Evolutionary conservation across 2,888 invertebrate genomes (phyloP).

Genomic region (Dorcus hopei): DNA sequence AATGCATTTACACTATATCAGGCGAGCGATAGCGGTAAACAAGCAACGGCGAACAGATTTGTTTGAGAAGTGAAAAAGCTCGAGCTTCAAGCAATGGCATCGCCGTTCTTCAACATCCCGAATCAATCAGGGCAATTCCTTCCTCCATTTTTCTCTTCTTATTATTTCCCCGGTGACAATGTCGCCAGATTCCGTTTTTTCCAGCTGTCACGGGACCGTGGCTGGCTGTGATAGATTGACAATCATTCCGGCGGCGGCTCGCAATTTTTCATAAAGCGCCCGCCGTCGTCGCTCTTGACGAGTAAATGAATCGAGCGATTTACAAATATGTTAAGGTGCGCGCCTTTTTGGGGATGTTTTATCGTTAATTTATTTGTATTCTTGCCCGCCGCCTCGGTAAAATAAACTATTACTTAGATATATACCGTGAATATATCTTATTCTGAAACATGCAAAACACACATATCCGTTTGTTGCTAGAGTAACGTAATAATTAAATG

Average conservation of each 20-base stretch:
- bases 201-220: conserved; percentile 39
- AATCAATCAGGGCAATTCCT: conserved; percentile 45
- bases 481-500: too few species aligned
- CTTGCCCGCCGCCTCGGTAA: neutral
- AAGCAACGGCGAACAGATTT: conserved; percentile 5
- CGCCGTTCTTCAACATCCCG: conserved; percentile 17
- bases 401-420: too few species aligned
- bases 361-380: conserved; percentile 1
- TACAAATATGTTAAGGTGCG: conserved; percentile 12
- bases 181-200: conserved; percentile 42
- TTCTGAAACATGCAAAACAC: too few species aligned
- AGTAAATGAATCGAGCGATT: conserved; percentile 23
- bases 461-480: too few species aligned
- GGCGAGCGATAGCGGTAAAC: neutral
- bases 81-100: neutral
- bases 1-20: neutral
- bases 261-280: conserved; percentile 37
- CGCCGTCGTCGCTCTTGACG: conserved; percentile 21
- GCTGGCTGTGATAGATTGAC: conserved; percentile 44
- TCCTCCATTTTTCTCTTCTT: conserved; percentile 43
- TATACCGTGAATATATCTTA: too few species aligned
- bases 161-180: conserved; percentile 46
- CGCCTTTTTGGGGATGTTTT: neutral
- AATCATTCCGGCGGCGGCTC: conserved; percentile 36
- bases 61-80: neutral